A percentile compares a stretch with the other conserved stretches of the same genome.
phyloP scores from a whole-genome alignment of 2,888 invertebrate species.

The Apamea epomidion region DNA sequence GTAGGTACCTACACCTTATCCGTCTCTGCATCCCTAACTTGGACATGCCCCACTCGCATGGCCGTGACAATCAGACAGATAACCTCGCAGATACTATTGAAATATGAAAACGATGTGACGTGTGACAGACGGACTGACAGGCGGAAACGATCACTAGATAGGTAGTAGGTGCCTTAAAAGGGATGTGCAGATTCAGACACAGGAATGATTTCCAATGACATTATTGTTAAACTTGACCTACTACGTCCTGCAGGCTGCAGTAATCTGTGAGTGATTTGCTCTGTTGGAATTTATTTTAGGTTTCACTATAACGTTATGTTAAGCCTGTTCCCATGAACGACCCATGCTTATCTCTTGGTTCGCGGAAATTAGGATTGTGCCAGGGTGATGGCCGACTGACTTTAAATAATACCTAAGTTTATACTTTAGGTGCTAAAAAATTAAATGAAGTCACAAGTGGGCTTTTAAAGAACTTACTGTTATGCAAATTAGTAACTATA shows the following conservation, averaged over 20 bases:
- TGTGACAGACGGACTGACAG: constrained; percentile 40
- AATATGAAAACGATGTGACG: constrained; percentile 36
- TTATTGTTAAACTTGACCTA: constrained; percentile 12
- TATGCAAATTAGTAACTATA: neutral
- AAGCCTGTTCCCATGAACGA: neutral
- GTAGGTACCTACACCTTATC: neutral
- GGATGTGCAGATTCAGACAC: neutral
- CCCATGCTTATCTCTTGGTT: neutral
- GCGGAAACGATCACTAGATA: constrained; percentile 37
- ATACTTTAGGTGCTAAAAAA: neutral
- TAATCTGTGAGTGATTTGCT: neutral
- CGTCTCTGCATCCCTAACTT: constrained; percentile 34
- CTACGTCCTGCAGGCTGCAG: neutral
- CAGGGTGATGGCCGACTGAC: neutral
- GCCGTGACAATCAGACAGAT: constrained; percentile 46
- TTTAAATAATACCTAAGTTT: neutral
- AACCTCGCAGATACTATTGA: constrained; percentile 50
- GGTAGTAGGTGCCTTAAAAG: neutral
- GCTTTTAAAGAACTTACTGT: neutral
- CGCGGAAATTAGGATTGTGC: neutral
- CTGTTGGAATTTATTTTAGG: neutral
- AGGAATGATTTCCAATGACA: neutral
- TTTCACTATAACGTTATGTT: neutral
- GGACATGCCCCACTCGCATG: constrained; percentile 30
- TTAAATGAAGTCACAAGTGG: neutral